Conservation (phyloP, 2,888 invertebrate species). For the Orthosia cruda region DNA sequence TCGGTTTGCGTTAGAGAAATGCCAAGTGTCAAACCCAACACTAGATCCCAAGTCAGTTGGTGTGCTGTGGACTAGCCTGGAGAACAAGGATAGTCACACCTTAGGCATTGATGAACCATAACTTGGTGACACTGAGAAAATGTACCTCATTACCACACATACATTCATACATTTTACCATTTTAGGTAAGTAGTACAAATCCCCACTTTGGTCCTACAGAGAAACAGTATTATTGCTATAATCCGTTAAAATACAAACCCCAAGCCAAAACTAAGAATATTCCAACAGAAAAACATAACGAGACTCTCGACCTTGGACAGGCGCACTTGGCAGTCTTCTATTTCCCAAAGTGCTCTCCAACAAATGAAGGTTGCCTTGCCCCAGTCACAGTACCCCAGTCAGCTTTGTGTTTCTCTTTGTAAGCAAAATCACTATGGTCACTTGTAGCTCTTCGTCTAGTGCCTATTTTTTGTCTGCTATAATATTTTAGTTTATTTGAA, state of each 20-base stretch:
- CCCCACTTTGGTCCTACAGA: not conserved
- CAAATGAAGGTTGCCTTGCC: constrained; percentile 37
- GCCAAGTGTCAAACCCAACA: too few relatives aligned
- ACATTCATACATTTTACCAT: too few relatives aligned
- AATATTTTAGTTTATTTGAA: constrained; percentile 4
- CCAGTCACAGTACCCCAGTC: not conserved
- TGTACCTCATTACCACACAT: not conserved
- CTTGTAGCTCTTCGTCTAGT: constrained; percentile 23
- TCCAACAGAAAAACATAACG: not conserved
- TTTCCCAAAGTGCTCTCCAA: constrained; percentile 33
- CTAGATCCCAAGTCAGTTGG: too few relatives aligned
- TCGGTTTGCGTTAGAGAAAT: too few relatives aligned
- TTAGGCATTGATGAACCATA: too few relatives aligned
- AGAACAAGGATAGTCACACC: too few relatives aligned
- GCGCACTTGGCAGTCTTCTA: constrained; percentile 18
- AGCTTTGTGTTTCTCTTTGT: constrained; percentile 30
- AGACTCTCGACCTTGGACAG: constrained; percentile 33
- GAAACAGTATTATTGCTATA: not conserved
- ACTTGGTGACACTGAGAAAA: not conserved
- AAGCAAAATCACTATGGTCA: constrained; percentile 30
- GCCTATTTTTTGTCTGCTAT: not conserved
- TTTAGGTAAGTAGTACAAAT: too few relatives aligned
- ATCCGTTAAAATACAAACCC: not conserved
- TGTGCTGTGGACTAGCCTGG: too few relatives aligned
- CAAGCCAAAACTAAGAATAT: not conserved